These are phyloP conservation scores for Hippopotamus amphibius DNA, from an alignment of 2,113 vertebrate genomes.

Conservation along the genomic window DNA sequence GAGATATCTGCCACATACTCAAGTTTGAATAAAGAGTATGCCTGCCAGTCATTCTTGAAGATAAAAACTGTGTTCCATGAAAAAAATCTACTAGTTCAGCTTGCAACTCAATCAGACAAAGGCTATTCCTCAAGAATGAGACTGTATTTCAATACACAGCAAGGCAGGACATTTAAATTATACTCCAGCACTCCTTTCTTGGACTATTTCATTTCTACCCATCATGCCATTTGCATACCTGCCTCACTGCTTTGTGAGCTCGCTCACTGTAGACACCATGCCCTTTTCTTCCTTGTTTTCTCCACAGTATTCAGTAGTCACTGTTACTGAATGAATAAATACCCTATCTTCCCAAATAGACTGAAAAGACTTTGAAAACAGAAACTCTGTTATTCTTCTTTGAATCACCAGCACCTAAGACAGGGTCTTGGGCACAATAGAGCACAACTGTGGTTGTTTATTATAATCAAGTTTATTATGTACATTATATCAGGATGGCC, in stretches of 20 bases:
- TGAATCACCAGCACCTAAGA: background rate
- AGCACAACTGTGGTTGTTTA: background rate
- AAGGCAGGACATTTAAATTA: background rate
- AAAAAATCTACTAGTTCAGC: background rate
- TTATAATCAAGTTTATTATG: background rate
- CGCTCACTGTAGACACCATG: background rate
- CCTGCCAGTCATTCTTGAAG: background rate
- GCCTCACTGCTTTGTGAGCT: background rate
- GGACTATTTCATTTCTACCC: background rate
- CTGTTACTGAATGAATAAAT: background rate
- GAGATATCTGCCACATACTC: background rate
- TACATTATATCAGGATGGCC: background rate
- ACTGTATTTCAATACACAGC: background rate
- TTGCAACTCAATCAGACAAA: background rate
- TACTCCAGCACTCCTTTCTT: background rate
- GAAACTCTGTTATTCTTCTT: background rate
- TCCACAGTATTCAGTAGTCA: background rate
- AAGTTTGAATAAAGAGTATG: background rate
- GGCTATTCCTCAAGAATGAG: background rate
- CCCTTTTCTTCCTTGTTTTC: background rate
- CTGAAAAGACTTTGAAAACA: background rate
- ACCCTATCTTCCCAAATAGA: background rate
- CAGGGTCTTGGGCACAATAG: background rate
- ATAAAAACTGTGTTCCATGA: background rate
- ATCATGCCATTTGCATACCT: background rate